A percentile compares a stretch with the other conserved stretches of the same genome.
Evolutionary conservation across 2,113 vertebrate species (phyloP).

Genomic region (Oncorhynchus masou): DNA sequence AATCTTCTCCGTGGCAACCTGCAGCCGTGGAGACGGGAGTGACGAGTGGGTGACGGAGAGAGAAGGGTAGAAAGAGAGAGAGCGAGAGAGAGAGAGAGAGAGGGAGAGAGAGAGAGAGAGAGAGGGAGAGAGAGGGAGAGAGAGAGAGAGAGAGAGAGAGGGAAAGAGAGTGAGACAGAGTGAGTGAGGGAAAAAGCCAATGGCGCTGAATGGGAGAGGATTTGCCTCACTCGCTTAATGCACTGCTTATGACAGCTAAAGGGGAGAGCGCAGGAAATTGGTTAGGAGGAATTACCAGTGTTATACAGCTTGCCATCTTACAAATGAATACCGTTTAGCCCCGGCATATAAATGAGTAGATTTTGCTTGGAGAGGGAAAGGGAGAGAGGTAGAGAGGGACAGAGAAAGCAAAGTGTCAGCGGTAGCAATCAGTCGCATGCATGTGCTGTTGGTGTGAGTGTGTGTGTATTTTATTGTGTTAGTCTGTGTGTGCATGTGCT

Average conservation of each 20-base stretch:
- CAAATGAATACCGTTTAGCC: slow-evolving; percentile 86
- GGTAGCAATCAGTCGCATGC: slow-evolving; percentile 65
- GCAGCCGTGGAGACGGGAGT: slow-evolving; percentile 71
- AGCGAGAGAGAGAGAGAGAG: no score
- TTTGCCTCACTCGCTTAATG: slow-evolving; percentile 75
- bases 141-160: not conserved
- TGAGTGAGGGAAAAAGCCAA: slow-evolving; percentile 35
- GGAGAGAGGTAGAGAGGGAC: slow-evolving; percentile 8
- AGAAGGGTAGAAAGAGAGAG: not conserved
- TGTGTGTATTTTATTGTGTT: not conserved
- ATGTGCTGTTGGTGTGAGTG: slow-evolving; percentile 51
- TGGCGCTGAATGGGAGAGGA: slow-evolving; percentile 28
- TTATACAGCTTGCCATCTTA: slow-evolving; percentile 80
- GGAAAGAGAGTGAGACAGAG: slow-evolving; percentile 1
- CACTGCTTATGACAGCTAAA: slow-evolving; percentile 92
- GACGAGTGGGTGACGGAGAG: slow-evolving; percentile 30
- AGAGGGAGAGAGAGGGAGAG: slow-evolving; percentile 27
- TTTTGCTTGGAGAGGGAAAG: slow-evolving; percentile 71
- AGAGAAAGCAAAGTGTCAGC: slow-evolving; percentile 51
- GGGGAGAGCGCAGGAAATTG: slow-evolving; percentile 78
- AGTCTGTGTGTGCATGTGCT: no score
- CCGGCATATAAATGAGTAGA: slow-evolving; percentile 89
- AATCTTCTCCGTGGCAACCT: slow-evolving; percentile 93
- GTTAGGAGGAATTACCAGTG: slow-evolving; percentile 87
- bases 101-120: not conserved